Evolutionary conservation across 2,888 invertebrate genomes (phyloP).

Genomic region (Eupeodes luniger): DNA sequence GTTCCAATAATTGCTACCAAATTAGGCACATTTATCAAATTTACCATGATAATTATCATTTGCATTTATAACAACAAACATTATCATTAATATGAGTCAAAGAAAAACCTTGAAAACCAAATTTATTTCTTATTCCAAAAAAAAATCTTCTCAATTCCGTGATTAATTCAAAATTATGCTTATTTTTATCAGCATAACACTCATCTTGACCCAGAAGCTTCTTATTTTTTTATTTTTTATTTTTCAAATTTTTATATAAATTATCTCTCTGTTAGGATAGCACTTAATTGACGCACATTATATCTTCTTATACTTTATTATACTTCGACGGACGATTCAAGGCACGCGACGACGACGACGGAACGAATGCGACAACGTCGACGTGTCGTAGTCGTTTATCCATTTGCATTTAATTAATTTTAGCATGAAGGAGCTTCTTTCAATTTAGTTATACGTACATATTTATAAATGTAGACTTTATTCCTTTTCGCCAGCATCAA

Average conservation of each 20-base stretch:
- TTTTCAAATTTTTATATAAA: neutral
- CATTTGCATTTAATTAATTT: constrained; percentile 36
- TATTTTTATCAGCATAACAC: constrained; percentile 15
- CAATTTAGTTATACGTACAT: neutral
- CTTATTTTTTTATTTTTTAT: neutral
- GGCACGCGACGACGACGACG: too few relatives aligned
- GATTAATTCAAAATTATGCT: constrained; percentile 35
- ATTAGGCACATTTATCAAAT: neutral
- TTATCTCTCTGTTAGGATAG: constrained; percentile 13
- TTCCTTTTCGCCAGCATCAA: neutral
- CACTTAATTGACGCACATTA: constrained; percentile 27
- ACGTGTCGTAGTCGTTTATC: constrained; percentile 9
- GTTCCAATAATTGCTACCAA: neutral
- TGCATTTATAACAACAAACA: neutral
- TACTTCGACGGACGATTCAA: too few relatives aligned
- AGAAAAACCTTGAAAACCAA: neutral
- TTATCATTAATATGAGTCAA: neutral
- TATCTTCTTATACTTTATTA: neutral
- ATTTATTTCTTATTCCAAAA: neutral
- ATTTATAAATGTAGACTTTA: neutral
- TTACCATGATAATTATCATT: neutral
- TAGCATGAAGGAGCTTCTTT: constrained; percentile 28
- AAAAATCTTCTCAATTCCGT: neutral
- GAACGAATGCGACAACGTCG: too few relatives aligned
- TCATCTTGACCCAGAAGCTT: constrained; percentile 11